Base-by-base conservation (phyloP, 2,113 vertebrate species). In the Rhinopomastus cyanomelas region DNA sequence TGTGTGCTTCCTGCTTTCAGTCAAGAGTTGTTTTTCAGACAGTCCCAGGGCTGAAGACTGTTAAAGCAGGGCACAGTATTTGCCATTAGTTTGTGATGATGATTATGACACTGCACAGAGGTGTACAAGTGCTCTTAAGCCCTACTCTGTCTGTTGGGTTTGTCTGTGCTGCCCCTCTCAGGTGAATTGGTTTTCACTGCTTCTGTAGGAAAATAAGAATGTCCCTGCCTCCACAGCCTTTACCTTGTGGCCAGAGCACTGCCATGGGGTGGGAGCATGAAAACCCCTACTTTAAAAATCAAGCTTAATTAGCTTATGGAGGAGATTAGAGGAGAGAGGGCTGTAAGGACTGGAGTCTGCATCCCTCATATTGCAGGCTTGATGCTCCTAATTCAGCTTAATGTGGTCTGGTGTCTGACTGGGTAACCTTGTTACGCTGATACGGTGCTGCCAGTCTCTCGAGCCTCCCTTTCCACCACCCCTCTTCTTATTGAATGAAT, bases 391-490 rank as follows among this genome's bases (percentile, higher is more conserved):
- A 86, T 95, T 91, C 0, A 0, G 10, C 0, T 83, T 92, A 67
- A 79, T 71, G 56, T 89, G 67, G 88, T 77, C 77, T 81, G 36
- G 29, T 90, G 37, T 65, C n/a, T 82, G 59, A 27, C 37, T 74
- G 68, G 12, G 42, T 90, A 82, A 89, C 73, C 26, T 88, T 60
- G 36, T 82, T 87, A 73, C 32, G 11, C 59, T 79, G 78, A 55
- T 69, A 76, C 5, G 42, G 26, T 46, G 59, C 76, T 93, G 60
- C 68, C 59, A 85, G 42, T 16, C 20, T 30, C 37, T 59, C 46
- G 5, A 66, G 42, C 17, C 20, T 44, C 8, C 15, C 7, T 12
- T 51, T n/a, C 6, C 9, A 15, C 30, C 0, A n/a, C 0, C 11
- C 18, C 2, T 2, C 5, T 12, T 65, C 27, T 30, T 36, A 52